Percentiles rank a stretch among this genome's conserved stretches.
Evolutionary conservation across 2,797 vertebrate species (phyloP).

Genomic region (Podarcis siculus): DNA sequence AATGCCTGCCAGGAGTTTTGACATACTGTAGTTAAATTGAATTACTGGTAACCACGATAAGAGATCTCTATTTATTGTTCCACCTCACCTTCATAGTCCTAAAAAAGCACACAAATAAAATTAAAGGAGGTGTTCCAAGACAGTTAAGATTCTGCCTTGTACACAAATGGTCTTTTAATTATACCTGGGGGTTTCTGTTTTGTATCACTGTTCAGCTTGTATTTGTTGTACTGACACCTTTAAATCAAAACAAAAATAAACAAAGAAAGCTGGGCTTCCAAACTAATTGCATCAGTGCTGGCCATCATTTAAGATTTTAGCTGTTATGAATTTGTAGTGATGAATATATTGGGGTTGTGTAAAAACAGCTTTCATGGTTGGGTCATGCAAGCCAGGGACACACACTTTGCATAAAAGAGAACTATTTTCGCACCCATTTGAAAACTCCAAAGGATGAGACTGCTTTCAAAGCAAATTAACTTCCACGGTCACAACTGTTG

Average conservation of each 20-base stretch:
- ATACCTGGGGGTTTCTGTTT: no score
- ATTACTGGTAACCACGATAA: neutral
- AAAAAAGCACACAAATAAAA: neutral
- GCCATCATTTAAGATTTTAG: neutral
- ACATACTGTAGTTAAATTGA: neutral
- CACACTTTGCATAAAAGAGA: neutral
- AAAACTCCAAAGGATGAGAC: neutral
- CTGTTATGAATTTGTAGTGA: neutral
- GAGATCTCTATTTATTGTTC: neutral
- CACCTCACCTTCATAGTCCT: neutral
- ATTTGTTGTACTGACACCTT: no score
- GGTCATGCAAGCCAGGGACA: no score
- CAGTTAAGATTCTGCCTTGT: neutral
- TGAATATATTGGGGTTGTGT: neutral
- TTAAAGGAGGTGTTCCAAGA: no score
- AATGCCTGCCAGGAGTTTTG: neutral
- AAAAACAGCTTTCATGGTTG: neutral
- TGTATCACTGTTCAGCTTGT: no score
- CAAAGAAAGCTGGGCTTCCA: no score
- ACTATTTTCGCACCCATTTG: neutral
- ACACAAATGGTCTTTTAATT: neutral
- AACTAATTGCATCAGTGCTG: neutral
- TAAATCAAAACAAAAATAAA: no score
- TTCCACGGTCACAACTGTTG: conserved; percentile 36
- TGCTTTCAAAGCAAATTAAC: conserved; percentile 53